Evolutionary conservation across 2,113 vertebrate genomes (phyloP), one percentile per base, ranked within the genome.

Genomic region (Elephantulus edwardii): DNA sequence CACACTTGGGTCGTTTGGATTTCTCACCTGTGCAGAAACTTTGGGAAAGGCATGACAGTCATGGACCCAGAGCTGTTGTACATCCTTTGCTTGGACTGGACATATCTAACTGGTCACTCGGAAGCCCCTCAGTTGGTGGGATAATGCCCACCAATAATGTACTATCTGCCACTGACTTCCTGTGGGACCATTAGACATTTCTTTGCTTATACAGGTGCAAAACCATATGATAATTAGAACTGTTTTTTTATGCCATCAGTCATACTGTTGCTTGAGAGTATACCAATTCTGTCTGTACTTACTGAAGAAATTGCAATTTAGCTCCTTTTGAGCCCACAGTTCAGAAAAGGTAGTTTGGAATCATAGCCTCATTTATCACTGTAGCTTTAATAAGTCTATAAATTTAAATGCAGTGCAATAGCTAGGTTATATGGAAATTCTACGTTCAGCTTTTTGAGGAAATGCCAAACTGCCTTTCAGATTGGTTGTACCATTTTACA

Each of bases 191-290:
- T 38, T 46, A 50, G 11, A 12, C 30, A 74, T 81, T 52, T 20
- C 35, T 82, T 33, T 79, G 82, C 48, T 83, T 79, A 70, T 40
- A 56, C n/a, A 78, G 75, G 38, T 79, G 50, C 38, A 78, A 92
- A 75, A 81, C 33, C 54, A 44, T 35, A 50, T 13, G 38, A 58
- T 70, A 35, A 46, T 8, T 24, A n/a, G 19, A 26, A 75, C 64
- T 84, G 50, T 6, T 90, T 58, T n/a, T 88, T 64, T 28, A 54
- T 75, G 79, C 38, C 38, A 24, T 64, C 44, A 42, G 7, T 64
- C 38, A 44, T 26, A 30, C 30, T 35, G 1, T 54, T 14, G 30
- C 19, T 68, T 20, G 33, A 80, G n/a, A 64, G 24, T 14, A 4
- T n/a, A 68, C 35, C 33, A 81, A n/a, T 26, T 71, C 52, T 76